These are phyloP conservation scores for Pseudomyrmex gracilis DNA, from an alignment of 1,140 invertebrate genomes.

Conservation along the genomic window DNA sequence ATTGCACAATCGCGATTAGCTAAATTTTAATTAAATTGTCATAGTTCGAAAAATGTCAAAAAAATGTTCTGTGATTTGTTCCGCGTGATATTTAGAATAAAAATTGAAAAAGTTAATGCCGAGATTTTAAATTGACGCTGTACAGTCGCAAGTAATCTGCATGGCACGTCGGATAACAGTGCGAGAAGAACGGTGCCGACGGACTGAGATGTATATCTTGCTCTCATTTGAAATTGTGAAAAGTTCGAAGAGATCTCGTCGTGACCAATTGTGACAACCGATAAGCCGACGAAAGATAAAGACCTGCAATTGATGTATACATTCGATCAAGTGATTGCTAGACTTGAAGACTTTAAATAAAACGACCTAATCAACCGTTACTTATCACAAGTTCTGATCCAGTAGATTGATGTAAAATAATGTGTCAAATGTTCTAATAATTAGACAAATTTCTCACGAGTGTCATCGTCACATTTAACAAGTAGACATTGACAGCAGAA, in stretches of 20 bases:
- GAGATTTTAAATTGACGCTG: not conserved
- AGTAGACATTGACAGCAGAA: not conserved
- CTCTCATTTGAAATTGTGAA: not conserved
- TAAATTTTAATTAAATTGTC: not conserved
- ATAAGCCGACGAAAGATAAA: not conserved
- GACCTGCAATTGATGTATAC: not conserved
- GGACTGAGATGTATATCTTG: conserved; percentile 14
- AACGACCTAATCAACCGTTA: too few relatives aligned
- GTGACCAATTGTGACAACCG: conserved; percentile 1
- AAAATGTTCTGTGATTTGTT: too few relatives aligned
- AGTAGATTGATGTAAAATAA: not conserved
- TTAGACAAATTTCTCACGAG: not conserved
- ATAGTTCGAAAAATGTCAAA: too few relatives aligned
- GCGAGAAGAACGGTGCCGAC: conserved; percentile 29
- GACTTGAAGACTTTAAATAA: not conserved
- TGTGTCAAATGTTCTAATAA: not conserved
- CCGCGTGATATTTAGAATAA: not conserved
- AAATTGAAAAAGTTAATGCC: not conserved
- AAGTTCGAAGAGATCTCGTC: not conserved
- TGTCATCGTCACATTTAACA: not conserved
- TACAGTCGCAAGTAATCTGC: conserved; percentile 11
- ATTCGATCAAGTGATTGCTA: not conserved
- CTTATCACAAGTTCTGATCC: not conserved
- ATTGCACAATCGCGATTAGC: not conserved
- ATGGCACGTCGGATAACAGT: conserved; percentile 26